These are phyloP conservation scores for Beris chalybata DNA, from an alignment of 2,888 invertebrate genomes.

Conservation along the genomic window DNA sequence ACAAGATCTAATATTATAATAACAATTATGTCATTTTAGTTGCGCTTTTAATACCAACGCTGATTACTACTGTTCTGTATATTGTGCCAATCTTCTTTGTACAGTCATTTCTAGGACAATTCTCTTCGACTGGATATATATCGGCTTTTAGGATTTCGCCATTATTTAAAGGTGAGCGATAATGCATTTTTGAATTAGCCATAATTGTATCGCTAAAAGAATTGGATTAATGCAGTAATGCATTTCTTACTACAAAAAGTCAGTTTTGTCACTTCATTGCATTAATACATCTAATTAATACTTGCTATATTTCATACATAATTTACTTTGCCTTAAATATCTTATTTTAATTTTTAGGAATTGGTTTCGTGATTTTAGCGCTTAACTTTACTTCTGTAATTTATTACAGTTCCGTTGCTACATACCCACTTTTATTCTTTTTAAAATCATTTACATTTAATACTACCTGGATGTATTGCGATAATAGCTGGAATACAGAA, in stretches of 20 bases:
- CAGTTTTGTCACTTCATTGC: too few relatives aligned
- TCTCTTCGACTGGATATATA: slow-evolving; percentile 78
- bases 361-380: slow-evolving; percentile 80
- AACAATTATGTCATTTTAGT: too few relatives aligned
- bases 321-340: too few relatives aligned
- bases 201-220: too few relatives aligned
- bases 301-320: too few relatives aligned
- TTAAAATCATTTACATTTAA: slow-evolving; percentile 67
- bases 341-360: slow-evolving; percentile 61
- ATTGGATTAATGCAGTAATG: neutral
- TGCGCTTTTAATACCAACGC: slow-evolving; percentile 32
- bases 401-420: slow-evolving; percentile 82
- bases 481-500: slow-evolving; percentile 79
- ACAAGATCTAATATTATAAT: too few relatives aligned
- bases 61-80: slow-evolving; percentile 71
- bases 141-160: slow-evolving; percentile 80
- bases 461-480: slow-evolving; percentile 79
- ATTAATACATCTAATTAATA: too few relatives aligned
- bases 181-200: neutral
- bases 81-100: slow-evolving; percentile 85
- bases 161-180: slow-evolving; percentile 76
- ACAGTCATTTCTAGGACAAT: slow-evolving; percentile 85
- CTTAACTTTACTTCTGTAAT: slow-evolving; percentile 78
- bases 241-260: neutral
- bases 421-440: slow-evolving; percentile 82